Percentiles rank a stretch among this genome's conserved stretches.
Conservation (phyloP, 2,888 invertebrate genomes). For the Tipula unca region DNA sequence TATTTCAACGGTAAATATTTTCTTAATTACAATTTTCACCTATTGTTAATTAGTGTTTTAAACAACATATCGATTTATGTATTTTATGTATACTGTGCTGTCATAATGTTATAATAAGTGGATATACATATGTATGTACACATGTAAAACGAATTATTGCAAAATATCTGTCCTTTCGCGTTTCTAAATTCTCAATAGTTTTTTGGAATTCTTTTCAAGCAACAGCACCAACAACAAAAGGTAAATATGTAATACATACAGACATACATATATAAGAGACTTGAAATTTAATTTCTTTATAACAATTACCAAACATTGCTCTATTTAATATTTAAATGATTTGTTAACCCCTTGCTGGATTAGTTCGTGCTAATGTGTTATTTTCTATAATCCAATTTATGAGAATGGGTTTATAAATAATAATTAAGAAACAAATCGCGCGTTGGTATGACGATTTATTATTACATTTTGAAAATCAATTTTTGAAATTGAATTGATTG, state of each 20-base stretch:
- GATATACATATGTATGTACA: too few relatives aligned
- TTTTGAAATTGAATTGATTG: background rate
- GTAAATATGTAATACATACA: too few relatives aligned
- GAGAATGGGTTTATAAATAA: background rate
- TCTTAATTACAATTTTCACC: background rate
- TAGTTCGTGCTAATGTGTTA: background rate
- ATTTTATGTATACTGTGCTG: background rate
- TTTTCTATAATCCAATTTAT: background rate
- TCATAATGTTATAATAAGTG: background rate
- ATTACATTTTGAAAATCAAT: background rate
- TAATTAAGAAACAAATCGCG: background rate
- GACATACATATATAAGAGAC: background rate
- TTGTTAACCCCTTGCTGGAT: background rate
- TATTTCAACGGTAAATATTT: background rate
- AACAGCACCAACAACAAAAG: background rate
- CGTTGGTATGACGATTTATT: background rate
- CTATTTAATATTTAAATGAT: background rate
- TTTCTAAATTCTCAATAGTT: background rate
- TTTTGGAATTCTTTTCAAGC: background rate
- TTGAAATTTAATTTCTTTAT: background rate
- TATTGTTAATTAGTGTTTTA: background rate
- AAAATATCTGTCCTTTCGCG: background rate
- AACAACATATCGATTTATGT: background rate
- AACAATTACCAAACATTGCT: background rate
- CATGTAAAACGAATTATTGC: background rate